A percentile compares a stretch with the other conserved stretches of the same genome.
Evolutionary conservation across 1,140 invertebrate species (phyloP).

Genomic region (Meloidogyne hapla): DNA sequence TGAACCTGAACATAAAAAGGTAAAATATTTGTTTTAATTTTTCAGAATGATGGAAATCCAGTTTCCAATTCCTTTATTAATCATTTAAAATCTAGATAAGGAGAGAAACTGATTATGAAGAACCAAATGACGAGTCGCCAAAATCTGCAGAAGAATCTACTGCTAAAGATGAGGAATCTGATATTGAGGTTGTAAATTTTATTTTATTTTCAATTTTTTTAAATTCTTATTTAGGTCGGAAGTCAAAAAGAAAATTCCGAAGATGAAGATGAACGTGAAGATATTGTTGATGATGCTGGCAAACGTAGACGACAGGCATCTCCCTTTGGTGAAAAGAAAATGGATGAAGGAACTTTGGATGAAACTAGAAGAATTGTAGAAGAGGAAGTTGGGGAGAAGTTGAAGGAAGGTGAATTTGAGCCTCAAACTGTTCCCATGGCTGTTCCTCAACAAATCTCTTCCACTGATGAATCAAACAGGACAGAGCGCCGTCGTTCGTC

Average conservation of each 20-base stretch:
- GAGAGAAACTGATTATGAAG: background rate
- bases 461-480: conserved; percentile 13
- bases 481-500: background rate
- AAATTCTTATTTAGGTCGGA: conserved; percentile 1
- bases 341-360: background rate
- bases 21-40: background rate
- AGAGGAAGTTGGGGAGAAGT: background rate
- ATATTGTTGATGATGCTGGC: conserved; percentile 20
- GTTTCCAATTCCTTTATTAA: too few relatives aligned
- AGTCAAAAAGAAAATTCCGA: conserved; percentile 2
- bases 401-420: background rate
- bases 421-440: background rate
- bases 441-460: background rate
- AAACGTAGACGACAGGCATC: conserved; percentile 15
- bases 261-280: conserved; percentile 21
- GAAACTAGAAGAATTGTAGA: background rate
- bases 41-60: too few relatives aligned
- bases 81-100: background rate
- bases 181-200: conserved; percentile 11
- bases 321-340: background rate
- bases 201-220: conserved; percentile 5
- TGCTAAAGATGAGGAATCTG: conserved; percentile 13
- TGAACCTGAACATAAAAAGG: background rate
- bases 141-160: background rate
- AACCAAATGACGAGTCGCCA: background rate